Base-by-base conservation (phyloP, 1,140 invertebrate genomes). In the Oscheius sp. region DNA sequence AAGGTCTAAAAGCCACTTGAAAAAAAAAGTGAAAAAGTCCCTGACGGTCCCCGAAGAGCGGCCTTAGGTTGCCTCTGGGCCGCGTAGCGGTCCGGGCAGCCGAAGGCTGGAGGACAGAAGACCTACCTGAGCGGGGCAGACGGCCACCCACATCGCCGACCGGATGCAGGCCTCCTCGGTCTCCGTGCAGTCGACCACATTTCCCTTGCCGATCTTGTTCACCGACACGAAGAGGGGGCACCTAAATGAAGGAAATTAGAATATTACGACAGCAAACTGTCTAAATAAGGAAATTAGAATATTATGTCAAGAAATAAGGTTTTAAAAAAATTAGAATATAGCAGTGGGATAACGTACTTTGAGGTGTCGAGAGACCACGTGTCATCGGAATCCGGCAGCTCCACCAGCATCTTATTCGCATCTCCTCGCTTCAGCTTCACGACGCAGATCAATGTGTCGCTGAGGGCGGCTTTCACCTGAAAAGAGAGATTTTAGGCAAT, bases 401-500 rank as follows among this genome's bases (percentile, higher is more conserved):
- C 72, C 2, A 74, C 49, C 18, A n/a, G n/a, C 18, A 45, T 26
- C 23, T 31, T 35, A 20, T 73, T 73, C n/a, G 74, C 68, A 59
- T 74, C 72, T 10, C 42, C 72, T 3, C 23, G 72, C 31, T 36
- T 65, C 23, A 45, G 61, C 18, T 23, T 59, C 36, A 74, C 68
- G 18, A 49, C 31, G 23, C 32, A 26, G 34, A 74, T 74, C 26
- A 76, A 49, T 10, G 59, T 74, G 49, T 74, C 70, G 36, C 28
- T 64, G 15, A 74, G 69, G 3, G 72, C 72, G 7, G 72, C 45
- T 55, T 74, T 74, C 13, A 62, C 34, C 72, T 74, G 34, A 36
- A 74, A 73, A n/a, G 2, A n/a, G 26, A 31, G 4, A 31, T 74
- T 20, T 72, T 15, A 52, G 10, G 26, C 58, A 15, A 67, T n/a